phyloP scores from a whole-genome alignment of 2,888 invertebrate species.

The Leptodirus hochenwartii region DNA sequence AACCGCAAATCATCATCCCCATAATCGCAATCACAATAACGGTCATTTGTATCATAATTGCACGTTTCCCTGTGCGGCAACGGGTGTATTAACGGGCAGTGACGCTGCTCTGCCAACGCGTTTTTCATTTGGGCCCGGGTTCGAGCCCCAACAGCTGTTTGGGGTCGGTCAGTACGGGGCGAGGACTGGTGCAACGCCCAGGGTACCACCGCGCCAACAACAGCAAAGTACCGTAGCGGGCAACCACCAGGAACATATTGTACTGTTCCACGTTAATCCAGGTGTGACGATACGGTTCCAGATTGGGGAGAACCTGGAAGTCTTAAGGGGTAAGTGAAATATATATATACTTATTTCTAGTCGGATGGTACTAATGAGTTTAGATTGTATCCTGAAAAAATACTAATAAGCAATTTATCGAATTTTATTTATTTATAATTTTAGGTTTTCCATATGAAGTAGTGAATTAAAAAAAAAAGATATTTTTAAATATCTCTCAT shows the following conservation, averaged over 20 bases:
- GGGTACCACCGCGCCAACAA: slow-evolving; percentile 4
- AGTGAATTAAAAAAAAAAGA: too few relatives aligned
- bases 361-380: too few relatives aligned
- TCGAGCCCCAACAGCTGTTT: slow-evolving; percentile 28
- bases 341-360: slow-evolving; percentile 1
- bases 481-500: too few relatives aligned
- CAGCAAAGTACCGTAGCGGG: slow-evolving; percentile 16
- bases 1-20: slow-evolving; percentile 26
- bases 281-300: slow-evolving; percentile 62
- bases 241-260: slow-evolving; percentile 36
- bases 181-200: slow-evolving; percentile 9
- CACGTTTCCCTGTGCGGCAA: slow-evolving; percentile 34
- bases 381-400: too few relatives aligned
- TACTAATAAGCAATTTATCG: too few relatives aligned
- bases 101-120: slow-evolving; percentile 32
- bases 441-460: too few relatives aligned
- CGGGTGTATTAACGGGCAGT: too few relatives aligned
- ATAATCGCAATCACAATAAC: slow-evolving; percentile 31
- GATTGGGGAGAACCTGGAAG: slow-evolving; percentile 55
- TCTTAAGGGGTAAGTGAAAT: slow-evolving; percentile 49
- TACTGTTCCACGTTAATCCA: slow-evolving; percentile 55
- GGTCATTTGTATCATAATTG: slow-evolving; percentile 28
- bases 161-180: slow-evolving; percentile 8
- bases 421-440: too few relatives aligned
- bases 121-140: slow-evolving; percentile 40